phyloP scores from a whole-genome alignment of 2,888 invertebrate species.

The Caenorhabditis angaria region DNA sequence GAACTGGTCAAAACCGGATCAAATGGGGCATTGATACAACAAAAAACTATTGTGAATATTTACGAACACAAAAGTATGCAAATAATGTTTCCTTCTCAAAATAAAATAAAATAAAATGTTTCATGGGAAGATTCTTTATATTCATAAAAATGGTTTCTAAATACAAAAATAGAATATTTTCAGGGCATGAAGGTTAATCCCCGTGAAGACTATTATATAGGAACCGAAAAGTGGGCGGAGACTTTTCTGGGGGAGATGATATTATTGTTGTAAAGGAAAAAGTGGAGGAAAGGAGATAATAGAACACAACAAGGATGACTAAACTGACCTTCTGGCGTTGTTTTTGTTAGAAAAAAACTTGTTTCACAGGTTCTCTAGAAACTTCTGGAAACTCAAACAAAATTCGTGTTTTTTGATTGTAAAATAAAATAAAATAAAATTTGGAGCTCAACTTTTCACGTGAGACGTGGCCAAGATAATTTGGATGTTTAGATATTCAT shows the following conservation, averaged over 20 bases:
- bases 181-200: no score
- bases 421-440: no score
- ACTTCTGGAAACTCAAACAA: neutral
- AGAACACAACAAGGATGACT: neutral
- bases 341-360: neutral
- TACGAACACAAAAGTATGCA: neutral
- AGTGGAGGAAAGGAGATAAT: neutral
- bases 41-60: neutral
- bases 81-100: neutral
- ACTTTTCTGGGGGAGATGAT: neutral
- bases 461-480: no score
- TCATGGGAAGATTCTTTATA: no score
- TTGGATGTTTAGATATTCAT: no score
- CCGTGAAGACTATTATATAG: no score
- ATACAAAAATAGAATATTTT: neutral
- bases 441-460: no score
- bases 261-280: neutral
- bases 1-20: constrained; percentile 2
- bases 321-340: neutral
- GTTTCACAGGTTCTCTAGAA: neutral
- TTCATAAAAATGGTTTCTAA: neutral
- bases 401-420: no score
- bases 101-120: no score
- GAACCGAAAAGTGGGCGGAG: neutral
- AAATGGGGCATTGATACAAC: neutral